Base-by-base conservation (phyloP, 2,888 invertebrate species). In the Penaeus monodon region DNA sequence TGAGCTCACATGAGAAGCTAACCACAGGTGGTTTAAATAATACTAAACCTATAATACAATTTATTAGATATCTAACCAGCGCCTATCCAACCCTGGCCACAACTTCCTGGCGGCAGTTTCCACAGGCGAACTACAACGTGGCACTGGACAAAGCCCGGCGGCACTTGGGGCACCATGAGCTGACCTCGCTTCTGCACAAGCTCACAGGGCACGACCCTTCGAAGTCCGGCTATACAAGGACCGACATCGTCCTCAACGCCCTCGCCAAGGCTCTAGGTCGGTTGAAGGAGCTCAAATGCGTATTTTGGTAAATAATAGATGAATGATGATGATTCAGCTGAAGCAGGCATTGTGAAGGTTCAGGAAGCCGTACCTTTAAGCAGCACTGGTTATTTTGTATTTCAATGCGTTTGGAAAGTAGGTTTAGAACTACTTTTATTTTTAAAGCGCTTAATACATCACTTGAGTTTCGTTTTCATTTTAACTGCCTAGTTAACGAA, bases 71-170 rank as follows among this genome's bases (percentile, higher is more conserved):
- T 8, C 10, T 49, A 14, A 49, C 49, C 49, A 49, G 12, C 49
- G 10, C 49, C 10, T 70, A 12, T 10, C 27, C 33, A 81, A 81
- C 38, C 44, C 27, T 49, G 8, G 20, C 20, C 3, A 66, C 64
- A 29, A 27, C 10, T 44, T 27, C 12, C 14, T 10, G 12, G 22
- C 17, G 22, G 14, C 38, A 88, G 88, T 88, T 86, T 63, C 70
- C 83, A 7, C 85, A 88, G 64, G 88, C 88, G 4, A 88, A 85
- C 68, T 88, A 88, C 80, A 85, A 85, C 80, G 80, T 88, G 33
- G 82, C 88, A 6, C 80, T 88, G 70, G 79, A 85, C 27, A 83
- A 78, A 33, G 88, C 88, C 29, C 81, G 85, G 29, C 64, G 80
- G 24, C 57, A 76, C 27, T 49, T 88, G 64, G 76, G 63, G 27